These are phyloP conservation scores for Pediacus dermestoides DNA, from an alignment of 2,888 invertebrate species.

Conservation along the genomic window DNA sequence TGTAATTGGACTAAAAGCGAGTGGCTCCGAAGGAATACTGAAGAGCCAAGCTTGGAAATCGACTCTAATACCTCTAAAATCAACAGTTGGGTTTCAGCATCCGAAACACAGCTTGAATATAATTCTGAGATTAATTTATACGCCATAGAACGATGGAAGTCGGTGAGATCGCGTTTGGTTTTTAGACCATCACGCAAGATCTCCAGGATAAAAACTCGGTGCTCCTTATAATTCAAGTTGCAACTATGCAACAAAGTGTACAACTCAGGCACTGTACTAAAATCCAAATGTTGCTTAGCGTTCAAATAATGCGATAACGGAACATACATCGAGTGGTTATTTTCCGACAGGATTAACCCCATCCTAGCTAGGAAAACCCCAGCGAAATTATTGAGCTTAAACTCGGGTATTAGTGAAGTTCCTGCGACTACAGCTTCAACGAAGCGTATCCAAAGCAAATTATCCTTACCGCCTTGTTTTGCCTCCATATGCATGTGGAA, in stretches of 20 bases:
- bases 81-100: slow-evolving; percentile 59
- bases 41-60: slow-evolving; percentile 61
- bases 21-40: slow-evolving; percentile 63
- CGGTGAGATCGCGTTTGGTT: slow-evolving; percentile 68
- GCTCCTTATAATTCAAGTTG: slow-evolving; percentile 64
- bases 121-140: slow-evolving; percentile 75
- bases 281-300: slow-evolving; percentile 67
- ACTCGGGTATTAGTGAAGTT: slow-evolving; percentile 29
- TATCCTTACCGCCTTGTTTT: slow-evolving; percentile 61
- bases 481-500: slow-evolving; percentile 74
- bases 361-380: slow-evolving; percentile 70
- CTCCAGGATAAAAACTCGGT: slow-evolving; percentile 75
- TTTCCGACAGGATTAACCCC: slow-evolving; percentile 68
- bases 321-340: slow-evolving; percentile 71
- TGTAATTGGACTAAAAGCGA: slow-evolving; percentile 70
- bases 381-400: slow-evolving; percentile 47
- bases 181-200: slow-evolving; percentile 74
- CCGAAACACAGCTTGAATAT: slow-evolving; percentile 62
- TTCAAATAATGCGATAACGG: slow-evolving; percentile 54
- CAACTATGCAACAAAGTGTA: slow-evolving; percentile 79
- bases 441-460: slow-evolving; percentile 64
- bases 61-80: slow-evolving; percentile 64
- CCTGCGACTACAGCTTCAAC: slow-evolving; percentile 66
- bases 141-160: slow-evolving; percentile 69
- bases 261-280: slow-evolving; percentile 82